A percentile compares a stretch with the other conserved stretches of the same genome.
These are phyloP conservation scores for Apus apus DNA, from an alignment of 2,113 vertebrate genomes.

Conservation along the genomic window DNA sequence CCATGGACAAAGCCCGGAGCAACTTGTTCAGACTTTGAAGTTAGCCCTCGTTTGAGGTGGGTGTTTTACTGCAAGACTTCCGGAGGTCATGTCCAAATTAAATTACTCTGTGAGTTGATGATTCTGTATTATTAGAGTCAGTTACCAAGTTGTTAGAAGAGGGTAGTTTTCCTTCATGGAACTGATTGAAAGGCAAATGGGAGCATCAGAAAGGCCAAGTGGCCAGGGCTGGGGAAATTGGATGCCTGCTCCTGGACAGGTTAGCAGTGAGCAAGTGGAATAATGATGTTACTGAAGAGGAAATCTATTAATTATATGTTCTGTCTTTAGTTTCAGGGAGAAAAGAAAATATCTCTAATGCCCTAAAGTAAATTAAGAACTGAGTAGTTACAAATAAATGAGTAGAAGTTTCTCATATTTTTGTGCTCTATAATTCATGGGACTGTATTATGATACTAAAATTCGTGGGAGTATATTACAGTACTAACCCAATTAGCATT, in stretches of 20 bases:
- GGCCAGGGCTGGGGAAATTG: neutral
- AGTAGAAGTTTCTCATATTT: neutral
- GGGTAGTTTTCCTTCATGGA: neutral
- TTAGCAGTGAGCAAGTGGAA: neutral
- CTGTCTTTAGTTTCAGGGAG: neutral
- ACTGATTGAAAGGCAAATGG: neutral
- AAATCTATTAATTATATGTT: neutral
- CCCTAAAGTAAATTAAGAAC: neutral
- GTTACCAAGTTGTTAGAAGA: neutral
- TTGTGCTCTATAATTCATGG: neutral
- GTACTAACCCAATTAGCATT: neutral
- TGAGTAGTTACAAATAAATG: neutral
- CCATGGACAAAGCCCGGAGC: neutral
- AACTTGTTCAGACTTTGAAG: neutral
- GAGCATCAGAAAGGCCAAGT: neutral
- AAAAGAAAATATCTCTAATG: neutral
- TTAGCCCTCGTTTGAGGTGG: neutral
- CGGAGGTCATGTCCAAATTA: neutral
- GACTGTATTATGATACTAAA: neutral
- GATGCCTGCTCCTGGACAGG: neutral
- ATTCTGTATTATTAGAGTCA: neutral
- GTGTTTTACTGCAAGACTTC: neutral
- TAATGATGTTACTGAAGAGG: neutral
- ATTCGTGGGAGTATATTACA: neutral
- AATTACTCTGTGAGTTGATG: neutral